These are phyloP conservation scores for Arctopsyche grandis DNA, from an alignment of 1,140 invertebrate genomes.

Conservation along the genomic window DNA sequence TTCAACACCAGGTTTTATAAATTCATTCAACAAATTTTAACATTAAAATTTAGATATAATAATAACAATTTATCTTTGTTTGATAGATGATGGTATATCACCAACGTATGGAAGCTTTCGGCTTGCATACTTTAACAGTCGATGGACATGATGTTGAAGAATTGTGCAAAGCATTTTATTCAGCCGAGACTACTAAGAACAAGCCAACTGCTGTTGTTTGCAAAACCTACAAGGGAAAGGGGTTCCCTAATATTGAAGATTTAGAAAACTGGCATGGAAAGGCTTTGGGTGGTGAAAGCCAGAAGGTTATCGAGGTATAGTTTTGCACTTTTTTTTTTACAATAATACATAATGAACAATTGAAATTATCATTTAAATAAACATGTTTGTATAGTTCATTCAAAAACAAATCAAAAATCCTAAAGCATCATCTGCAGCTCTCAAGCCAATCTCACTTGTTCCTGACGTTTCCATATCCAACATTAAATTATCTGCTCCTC, in stretches of 20 bases:
- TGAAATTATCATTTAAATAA: conserved; percentile 18
- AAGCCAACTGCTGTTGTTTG: conserved; percentile 94
- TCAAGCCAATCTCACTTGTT: conserved; percentile 74
- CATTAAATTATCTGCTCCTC: conserved; percentile 84
- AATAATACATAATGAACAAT: not conserved
- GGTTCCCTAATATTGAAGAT: conserved; percentile 91
- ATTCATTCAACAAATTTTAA: not conserved
- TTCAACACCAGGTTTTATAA: conserved; percentile 82
- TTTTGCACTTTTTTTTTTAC: conserved; percentile 15
- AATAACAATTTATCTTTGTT: conserved; percentile 5
- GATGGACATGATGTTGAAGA: conserved; percentile 97
- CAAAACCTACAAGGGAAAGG: conserved; percentile 96
- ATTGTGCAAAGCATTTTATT: conserved; percentile 87
- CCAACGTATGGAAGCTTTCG: conserved; percentile 90
- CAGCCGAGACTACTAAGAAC: conserved; percentile 78
- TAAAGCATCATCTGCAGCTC: conserved; percentile 49
- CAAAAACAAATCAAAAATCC: conserved; percentile 73
- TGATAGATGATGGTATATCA: conserved; percentile 83
- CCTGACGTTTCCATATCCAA: conserved; percentile 78
- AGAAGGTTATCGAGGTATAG: conserved; percentile 75
- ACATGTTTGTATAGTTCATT: conserved; percentile 68
- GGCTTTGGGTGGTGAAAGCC: conserved; percentile 84
- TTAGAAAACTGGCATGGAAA: conserved; percentile 98
- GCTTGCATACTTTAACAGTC: conserved; percentile 90
- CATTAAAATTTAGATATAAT: not conserved